Evolutionary conservation across 2,113 vertebrate species (phyloP), one percentile per base, ranked within the genome.

Genomic region (Cyprinodon variegatus): DNA sequence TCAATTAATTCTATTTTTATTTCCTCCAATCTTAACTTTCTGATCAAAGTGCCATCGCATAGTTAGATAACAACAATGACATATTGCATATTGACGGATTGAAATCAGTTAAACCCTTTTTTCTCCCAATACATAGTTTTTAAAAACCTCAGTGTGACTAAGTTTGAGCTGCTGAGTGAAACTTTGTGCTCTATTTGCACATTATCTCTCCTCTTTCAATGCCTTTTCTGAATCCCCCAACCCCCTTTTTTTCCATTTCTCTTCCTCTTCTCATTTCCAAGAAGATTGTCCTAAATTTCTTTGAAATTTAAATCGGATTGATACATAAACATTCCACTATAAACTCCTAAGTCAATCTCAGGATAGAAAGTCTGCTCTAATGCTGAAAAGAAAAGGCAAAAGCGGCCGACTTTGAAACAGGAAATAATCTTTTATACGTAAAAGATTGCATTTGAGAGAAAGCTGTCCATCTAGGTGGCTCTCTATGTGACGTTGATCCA

Each of bases 301-400:
- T 88, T 84, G 64, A 86, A 85, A 81, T 84, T 79, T 78, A 82
- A 88, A 88, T 83, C 48, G 38, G 68, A 80, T 72, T 85, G 74
- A 77, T 79, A 85, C 74, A 73, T 70, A 89, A 82, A 82, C 76
- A 74, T 73, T 65, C 12, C 73, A 61, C 68, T 70, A 62, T 75
- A 77, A 86, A 73, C 57, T 68, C 67, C 9, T 68, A 75, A 84
- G 79, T 82, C 72, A 65, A 20, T 79, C 74, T 61, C 39, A 74
- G 76, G 75, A 72, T 73, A 62, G 62, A 39, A 83, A 72, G 72
- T 71, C 43, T 70, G 61, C 22, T 20, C 61, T 65, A 62, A 65
- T 2, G 29, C 45, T 68, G 13, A 29, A 57, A 6, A 3, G 59
- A 37, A n/a, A 17, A 76, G 45, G n/a, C 41, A 68, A 20, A 66